A percentile compares a stretch with the other conserved stretches of the same genome.
These are phyloP conservation scores for Trichosurus vulpecula DNA, from an alignment of 2,797 vertebrate species.

Conservation along the genomic window DNA sequence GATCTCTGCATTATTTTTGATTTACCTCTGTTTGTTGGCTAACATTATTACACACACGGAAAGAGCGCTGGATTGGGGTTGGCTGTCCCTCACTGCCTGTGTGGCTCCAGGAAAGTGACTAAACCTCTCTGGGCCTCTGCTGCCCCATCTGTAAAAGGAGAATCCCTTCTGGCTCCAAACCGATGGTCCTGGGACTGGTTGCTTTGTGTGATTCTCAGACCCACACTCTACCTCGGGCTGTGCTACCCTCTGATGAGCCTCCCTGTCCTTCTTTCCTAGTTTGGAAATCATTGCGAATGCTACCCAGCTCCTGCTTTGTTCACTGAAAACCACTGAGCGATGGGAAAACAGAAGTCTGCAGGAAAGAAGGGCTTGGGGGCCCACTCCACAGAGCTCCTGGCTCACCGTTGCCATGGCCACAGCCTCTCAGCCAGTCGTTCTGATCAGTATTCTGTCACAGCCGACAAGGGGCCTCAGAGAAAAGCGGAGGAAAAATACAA, in stretches of 20 bases:
- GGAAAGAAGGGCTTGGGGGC: background rate
- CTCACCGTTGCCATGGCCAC: background rate
- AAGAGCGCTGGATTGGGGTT: background rate
- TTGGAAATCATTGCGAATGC: background rate
- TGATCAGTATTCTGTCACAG: background rate
- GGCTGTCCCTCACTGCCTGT: background rate
- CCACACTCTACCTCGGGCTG: background rate
- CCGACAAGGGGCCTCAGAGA: background rate
- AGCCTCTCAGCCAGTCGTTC: background rate
- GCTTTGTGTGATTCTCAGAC: background rate
- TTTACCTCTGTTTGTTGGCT: background rate
- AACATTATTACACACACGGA: background rate
- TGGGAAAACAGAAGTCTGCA: background rate
- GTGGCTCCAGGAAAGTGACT: too few relatives aligned
- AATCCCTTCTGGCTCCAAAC: too few relatives aligned
- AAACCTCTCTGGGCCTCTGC: too few relatives aligned
- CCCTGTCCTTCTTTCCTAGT: background rate
- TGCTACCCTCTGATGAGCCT: background rate
- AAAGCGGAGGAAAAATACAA: background rate
- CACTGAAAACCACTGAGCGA: background rate
- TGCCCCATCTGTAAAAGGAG: too few relatives aligned
- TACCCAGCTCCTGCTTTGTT: background rate
- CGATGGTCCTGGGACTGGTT: background rate
- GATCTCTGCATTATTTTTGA: too few relatives aligned
- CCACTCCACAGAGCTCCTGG: background rate